Percentiles rank a stretch among this genome's conserved stretches.
Evolutionary conservation across 2,888 invertebrate genomes (phyloP).

Genomic region (Chaetogeoica ovagalla): DNA sequence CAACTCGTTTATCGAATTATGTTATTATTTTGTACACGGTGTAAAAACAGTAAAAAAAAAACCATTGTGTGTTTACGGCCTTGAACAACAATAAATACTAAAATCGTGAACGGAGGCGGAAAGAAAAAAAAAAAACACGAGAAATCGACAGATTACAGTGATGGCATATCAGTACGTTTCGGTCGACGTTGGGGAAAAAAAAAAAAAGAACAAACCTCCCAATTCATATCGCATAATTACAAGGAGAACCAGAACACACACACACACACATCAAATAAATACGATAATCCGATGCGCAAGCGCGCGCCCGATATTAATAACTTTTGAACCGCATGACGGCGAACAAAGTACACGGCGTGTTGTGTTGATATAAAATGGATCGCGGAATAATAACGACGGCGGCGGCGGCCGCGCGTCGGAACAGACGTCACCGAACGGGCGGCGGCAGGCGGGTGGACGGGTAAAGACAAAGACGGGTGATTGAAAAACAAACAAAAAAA

Average conservation of each 20-base stretch:
- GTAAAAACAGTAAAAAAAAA: background rate
- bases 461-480: no score
- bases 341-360: background rate
- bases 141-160: background rate
- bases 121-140: background rate
- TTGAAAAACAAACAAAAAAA: no score
- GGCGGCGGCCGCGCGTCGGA: no score
- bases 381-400: background rate
- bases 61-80: conserved; percentile 11
- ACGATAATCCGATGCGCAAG: no score
- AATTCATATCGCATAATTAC: background rate
- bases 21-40: background rate
- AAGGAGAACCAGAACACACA: background rate
- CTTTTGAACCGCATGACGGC: background rate
- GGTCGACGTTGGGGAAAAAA: background rate
- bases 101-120: background rate
- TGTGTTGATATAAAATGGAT: background rate
- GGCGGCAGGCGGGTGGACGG: no score
- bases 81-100: conserved; percentile 3
- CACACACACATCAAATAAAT: no score
- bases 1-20: background rate
- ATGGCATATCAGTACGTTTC: background rate
- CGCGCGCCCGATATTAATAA: background rate
- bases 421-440: no score
- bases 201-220: background rate